Percentiles rank a stretch among this genome's conserved stretches.
phyloP scores from a whole-genome alignment of 2,888 invertebrate genomes.

The Thelaira solivaga region DNA sequence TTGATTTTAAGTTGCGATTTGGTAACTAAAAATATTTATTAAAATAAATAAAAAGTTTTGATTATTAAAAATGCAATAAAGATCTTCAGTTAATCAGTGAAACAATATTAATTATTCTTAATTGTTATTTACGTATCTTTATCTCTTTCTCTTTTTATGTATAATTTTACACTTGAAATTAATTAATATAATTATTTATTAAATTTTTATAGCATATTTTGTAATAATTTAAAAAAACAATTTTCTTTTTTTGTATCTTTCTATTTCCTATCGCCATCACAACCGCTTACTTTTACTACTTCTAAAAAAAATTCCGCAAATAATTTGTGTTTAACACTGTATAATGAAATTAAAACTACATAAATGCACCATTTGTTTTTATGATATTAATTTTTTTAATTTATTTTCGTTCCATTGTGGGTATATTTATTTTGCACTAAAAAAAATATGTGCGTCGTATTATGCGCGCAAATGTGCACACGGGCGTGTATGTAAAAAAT shows the following conservation, averaged over 20 bases:
- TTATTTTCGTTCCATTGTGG: not conserved
- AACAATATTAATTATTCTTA: too few species aligned
- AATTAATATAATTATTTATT: not conserved
- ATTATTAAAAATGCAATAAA: too few species aligned
- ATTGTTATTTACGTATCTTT: too few species aligned
- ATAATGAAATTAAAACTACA: slow-evolving; percentile 20
- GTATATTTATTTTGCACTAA: slow-evolving; percentile 15
- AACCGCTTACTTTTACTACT: not conserved
- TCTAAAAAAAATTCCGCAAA: slow-evolving; percentile 1
- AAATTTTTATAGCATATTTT: not conserved
- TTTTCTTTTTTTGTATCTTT: slow-evolving; percentile 34
- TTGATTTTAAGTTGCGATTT: too few species aligned
- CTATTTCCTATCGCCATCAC: slow-evolving; percentile 12
- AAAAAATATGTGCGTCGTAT: not conserved
- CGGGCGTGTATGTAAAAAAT: slow-evolving; percentile 17
- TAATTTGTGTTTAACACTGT: slow-evolving; percentile 32
- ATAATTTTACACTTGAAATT: slow-evolving; percentile 20
- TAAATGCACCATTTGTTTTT: slow-evolving; percentile 23
- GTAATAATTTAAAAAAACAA: slow-evolving; percentile 11
- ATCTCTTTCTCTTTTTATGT: not conserved
- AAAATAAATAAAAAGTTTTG: too few species aligned
- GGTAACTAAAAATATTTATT: too few species aligned
- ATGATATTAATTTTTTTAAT: not conserved
- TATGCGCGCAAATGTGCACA: not conserved
- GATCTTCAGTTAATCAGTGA: too few species aligned